These are phyloP conservation scores for Gallinago paraguaiae DNA, from an alignment of 2,113 vertebrate species.

Conservation along the genomic window DNA sequence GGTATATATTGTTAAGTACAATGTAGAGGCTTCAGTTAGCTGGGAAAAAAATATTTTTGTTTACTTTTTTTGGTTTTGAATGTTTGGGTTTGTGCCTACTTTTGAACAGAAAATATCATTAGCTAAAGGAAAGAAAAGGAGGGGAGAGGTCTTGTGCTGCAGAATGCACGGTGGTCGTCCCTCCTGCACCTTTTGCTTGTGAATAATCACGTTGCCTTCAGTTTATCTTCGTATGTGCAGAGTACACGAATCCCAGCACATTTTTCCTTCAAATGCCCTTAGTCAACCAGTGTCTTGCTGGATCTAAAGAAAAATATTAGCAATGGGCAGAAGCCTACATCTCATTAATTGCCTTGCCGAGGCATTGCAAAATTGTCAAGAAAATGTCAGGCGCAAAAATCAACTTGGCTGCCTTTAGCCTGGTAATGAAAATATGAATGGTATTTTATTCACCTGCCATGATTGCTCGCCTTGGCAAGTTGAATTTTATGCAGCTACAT, in stretches of 20 bases:
- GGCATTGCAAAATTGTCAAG: conserved; percentile 59
- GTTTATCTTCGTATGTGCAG: conserved; percentile 31
- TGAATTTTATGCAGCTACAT: conserved; percentile 29
- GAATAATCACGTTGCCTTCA: conserved; percentile 15
- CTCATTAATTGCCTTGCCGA: conserved; percentile 43
- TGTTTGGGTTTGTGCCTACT: background rate
- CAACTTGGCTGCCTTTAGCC: background rate
- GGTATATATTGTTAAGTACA: conserved; percentile 19
- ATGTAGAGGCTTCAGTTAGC: background rate
- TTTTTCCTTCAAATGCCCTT: conserved; percentile 9
- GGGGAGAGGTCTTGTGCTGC: background rate
- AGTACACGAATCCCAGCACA: background rate
- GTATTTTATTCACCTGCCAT: conserved; percentile 1
- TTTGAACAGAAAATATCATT: background rate
- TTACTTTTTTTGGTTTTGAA: background rate
- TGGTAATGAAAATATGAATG: conserved; percentile 33
- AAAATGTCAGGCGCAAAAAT: conserved; percentile 34
- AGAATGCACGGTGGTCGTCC: background rate
- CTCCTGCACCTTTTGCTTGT: background rate
- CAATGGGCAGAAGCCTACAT: conserved; percentile 10
- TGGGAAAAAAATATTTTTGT: background rate
- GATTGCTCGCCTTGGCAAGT: conserved; percentile 43
- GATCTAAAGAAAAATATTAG: conserved; percentile 29
- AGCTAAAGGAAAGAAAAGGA: background rate
- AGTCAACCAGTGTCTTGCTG: background rate